Conservation (phyloP, 2,113 vertebrate genomes). For the Lycocorax pyrrhopterus region DNA sequence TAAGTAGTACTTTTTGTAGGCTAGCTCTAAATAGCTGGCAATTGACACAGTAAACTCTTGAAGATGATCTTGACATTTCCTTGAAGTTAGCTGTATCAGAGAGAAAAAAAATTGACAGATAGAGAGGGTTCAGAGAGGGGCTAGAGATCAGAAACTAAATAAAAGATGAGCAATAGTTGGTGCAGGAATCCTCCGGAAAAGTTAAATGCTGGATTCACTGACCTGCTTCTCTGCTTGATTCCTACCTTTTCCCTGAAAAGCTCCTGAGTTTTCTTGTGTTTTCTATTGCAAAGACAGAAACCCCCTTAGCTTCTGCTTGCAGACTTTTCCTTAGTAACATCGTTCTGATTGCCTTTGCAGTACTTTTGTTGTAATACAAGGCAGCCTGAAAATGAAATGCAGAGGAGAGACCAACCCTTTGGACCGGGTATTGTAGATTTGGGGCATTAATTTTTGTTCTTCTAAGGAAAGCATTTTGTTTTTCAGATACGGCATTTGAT, state of each 20-base stretch:
- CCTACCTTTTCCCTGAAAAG: neutral
- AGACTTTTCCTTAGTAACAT: neutral
- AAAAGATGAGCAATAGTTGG: neutral
- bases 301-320: neutral
- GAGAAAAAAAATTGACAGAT: neutral
- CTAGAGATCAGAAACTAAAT: neutral
- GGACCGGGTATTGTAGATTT: neutral
- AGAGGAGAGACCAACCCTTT: neutral
- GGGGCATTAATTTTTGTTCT: neutral
- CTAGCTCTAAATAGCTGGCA: constrained; percentile 10
- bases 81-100: neutral
- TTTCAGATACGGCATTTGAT: neutral
- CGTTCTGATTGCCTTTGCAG: neutral
- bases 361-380: neutral
- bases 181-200: neutral
- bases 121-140: neutral
- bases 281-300: neutral
- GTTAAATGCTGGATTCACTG: neutral
- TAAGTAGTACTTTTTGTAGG: constrained; percentile 1
- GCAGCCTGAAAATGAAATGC: neutral
- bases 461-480: neutral
- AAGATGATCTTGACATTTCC: constrained; percentile 8
- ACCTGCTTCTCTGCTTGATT: neutral
- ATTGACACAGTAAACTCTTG: neutral
- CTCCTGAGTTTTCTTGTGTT: neutral